A percentile compares a stretch with the other conserved stretches of the same genome.
Conservation (phyloP, 2,888 invertebrate genomes). For the Drosophila longiperda region DNA sequence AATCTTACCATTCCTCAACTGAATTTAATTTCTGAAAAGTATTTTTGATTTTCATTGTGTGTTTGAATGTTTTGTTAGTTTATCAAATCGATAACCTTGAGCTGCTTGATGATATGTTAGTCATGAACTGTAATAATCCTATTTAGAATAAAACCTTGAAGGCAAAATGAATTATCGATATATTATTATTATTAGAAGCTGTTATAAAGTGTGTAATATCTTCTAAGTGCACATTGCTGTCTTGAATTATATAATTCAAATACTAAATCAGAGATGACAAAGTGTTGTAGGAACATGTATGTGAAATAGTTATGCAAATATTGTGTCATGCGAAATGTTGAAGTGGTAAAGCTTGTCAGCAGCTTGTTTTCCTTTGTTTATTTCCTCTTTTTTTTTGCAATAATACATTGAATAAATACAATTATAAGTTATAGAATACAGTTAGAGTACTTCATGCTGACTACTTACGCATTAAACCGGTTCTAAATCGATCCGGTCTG, state of each 20-base stretch:
- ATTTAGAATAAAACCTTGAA: background rate
- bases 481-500: background rate
- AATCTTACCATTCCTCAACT: too few species aligned
- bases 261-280: constrained; percentile 6
- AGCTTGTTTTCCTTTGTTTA: constrained; percentile 10
- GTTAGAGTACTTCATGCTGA: background rate
- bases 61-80: background rate
- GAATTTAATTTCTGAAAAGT: too few species aligned
- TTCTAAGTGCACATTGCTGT: constrained; percentile 5
- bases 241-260: constrained; percentile 23
- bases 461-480: background rate
- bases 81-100: background rate
- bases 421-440: background rate
- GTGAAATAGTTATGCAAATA: constrained; percentile 40
- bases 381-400: background rate
- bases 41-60: background rate
- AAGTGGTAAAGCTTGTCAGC: constrained; percentile 13
- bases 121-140: background rate
- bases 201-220: background rate
- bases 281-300: constrained; percentile 20
- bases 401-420: constrained; percentile 1
- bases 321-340: background rate
- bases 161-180: background rate
- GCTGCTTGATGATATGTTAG: background rate
- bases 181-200: background rate